Evolutionary conservation across 2,797 vertebrate species (phyloP).

Genomic region (Nyctalus aviator): DNA sequence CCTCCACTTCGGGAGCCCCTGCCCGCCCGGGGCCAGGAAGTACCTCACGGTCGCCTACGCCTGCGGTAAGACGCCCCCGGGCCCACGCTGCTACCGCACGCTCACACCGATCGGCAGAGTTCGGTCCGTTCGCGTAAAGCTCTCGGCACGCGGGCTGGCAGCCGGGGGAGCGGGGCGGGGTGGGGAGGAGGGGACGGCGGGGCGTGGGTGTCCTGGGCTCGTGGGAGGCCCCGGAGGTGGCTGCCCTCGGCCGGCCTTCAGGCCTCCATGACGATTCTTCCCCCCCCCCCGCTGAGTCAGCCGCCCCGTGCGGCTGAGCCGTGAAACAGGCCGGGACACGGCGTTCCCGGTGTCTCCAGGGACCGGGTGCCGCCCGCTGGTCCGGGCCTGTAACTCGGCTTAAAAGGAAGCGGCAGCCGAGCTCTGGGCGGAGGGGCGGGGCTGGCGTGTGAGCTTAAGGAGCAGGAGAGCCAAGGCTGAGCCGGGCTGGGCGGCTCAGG

Average conservation of each 20-base stretch:
- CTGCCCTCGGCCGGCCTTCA: no score
- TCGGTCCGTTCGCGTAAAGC: no score
- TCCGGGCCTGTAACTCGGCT: neutral
- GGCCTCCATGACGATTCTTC: neutral
- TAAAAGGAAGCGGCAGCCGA: neutral
- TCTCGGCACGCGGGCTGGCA: no score
- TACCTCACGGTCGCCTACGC: constrained; percentile 95
- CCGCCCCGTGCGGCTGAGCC: neutral
- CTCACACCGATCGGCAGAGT: no score
- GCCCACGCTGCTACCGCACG: no score
- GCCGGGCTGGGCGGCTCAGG: no score
- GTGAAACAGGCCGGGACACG: neutral
- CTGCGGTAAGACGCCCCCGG: constrained; percentile 91
- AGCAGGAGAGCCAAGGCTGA: neutral
- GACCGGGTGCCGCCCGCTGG: neutral
- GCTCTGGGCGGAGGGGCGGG: neutral
- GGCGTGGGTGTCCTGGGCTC: no score
- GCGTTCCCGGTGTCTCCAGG: neutral
- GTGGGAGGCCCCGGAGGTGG: no score
- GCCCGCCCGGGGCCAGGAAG: constrained; percentile 95
- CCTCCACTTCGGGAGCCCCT: constrained; percentile 94
- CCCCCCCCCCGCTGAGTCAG: neutral
- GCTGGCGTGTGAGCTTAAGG: neutral
- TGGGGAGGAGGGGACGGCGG: no score
- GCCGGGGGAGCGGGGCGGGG: no score